phyloP scores from a whole-genome alignment of 2,888 invertebrate species.

The Arge pagana region DNA sequence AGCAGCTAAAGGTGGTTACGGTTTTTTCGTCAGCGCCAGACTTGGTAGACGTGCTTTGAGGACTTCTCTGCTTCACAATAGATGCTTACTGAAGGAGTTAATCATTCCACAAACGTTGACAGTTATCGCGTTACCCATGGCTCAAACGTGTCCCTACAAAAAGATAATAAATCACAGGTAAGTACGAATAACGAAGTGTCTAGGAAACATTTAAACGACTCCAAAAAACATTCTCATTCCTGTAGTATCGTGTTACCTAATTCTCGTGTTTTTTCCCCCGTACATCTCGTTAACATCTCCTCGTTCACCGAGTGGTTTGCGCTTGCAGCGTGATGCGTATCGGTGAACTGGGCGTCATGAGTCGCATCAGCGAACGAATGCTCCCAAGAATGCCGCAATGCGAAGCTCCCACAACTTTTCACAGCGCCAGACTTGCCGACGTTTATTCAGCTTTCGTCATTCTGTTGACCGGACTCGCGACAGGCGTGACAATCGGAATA shows the following conservation, averaged over 20 bases:
- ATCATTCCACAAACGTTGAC: constrained; percentile 64
- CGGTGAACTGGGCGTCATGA: constrained; percentile 53
- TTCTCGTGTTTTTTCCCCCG: constrained; percentile 1
- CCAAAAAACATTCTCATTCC: no score
- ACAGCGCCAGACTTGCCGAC: constrained; percentile 65
- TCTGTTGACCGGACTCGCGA: constrained; percentile 58
- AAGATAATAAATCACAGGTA: constrained; percentile 65
- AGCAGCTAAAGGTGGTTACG: constrained; percentile 63
- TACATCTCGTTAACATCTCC: no score
- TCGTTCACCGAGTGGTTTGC: constrained; percentile 18
- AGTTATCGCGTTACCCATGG: constrained; percentile 65
- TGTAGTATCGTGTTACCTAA: not conserved
- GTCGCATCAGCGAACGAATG: constrained; percentile 49
- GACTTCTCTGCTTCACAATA: constrained; percentile 53
- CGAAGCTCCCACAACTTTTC: constrained; percentile 61
- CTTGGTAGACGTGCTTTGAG: constrained; percentile 62
- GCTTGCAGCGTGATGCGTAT: constrained; percentile 53
- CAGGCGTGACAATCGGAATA: constrained; percentile 44
- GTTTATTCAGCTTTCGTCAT: constrained; percentile 64
- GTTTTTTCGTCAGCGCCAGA: constrained; percentile 68
- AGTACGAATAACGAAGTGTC: no score
- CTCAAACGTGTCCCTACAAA: constrained; percentile 64
- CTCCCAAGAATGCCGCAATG: constrained; percentile 63
- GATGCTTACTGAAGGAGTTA: constrained; percentile 64
- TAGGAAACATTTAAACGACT: no score